Percentiles rank a stretch among this genome's conserved stretches.
phyloP scores from a whole-genome alignment of 2,888 invertebrate species.

The Hirtodrosophila duncani region DNA sequence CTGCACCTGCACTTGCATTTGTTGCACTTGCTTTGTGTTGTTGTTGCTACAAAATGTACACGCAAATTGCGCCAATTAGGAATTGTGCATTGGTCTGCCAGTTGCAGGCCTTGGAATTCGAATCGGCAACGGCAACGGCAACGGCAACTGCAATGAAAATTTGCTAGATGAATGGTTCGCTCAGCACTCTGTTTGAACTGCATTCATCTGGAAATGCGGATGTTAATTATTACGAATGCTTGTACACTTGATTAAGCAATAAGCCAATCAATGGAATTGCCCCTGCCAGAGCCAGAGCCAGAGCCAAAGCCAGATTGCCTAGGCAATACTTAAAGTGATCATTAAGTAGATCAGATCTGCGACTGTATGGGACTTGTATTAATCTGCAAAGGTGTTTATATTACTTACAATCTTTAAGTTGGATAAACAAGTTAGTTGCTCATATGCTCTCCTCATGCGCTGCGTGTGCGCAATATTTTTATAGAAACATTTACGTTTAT shows the following conservation, averaged over 20 bases:
- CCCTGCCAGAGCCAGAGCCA: too few relatives aligned
- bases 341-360: too few relatives aligned
- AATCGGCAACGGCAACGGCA: conserved; percentile 8
- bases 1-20: conserved; percentile 28
- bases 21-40: conserved; percentile 20
- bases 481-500: conserved; percentile 11
- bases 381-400: too few relatives aligned
- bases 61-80: conserved; percentile 70
- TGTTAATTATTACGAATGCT: conserved; percentile 61
- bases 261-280: conserved; percentile 10
- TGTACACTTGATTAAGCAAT: conserved; percentile 62
- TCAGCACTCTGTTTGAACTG: conserved; percentile 26
- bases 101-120: conserved; percentile 12
- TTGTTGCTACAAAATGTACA: conserved; percentile 60
- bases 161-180: conserved; percentile 13
- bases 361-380: too few relatives aligned
- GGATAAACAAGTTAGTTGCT: background rate
- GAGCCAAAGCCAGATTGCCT: background rate
- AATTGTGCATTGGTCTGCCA: conserved; percentile 52
- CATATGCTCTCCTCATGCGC: conserved; percentile 9
- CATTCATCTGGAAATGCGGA: conserved; percentile 42
- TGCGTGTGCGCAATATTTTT: conserved; percentile 65
- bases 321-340: too few relatives aligned
- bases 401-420: background rate
- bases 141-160: conserved; percentile 14